Base-by-base conservation (phyloP, 2,113 vertebrate genomes). In the Pelusios castaneus region DNA sequence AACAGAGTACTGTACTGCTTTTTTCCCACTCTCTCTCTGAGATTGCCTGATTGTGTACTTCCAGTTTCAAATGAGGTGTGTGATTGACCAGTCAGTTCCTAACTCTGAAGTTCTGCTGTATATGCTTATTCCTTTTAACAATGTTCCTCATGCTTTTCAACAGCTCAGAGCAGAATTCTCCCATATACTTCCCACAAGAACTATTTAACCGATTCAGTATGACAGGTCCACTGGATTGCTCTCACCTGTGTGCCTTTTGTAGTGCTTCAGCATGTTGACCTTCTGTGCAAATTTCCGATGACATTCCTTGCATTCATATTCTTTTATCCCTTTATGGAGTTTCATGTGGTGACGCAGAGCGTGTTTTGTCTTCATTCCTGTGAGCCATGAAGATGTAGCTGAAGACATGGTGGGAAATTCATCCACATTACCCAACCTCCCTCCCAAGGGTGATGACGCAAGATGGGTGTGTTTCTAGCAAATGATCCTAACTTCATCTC, bases 321-420 rank as follows among this genome's bases (percentile, higher is more conserved):
- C 99, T 91, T 99, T 99, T 96, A 99, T 99, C 82, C 99, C 99
- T 93, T 99, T 99, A 97, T 99, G 99, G 27, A 99, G 98, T 97
- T 99, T 99, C 99, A 99, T 99, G 98, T 99, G 99, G 97, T 99
- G 99, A 84, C 99, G 98, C 89, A 99, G 98, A 0, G 99, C 99
- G 2, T 99, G 99, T 88, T 99, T 99, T n/a, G 99, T 99, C 97
- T 99, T 99, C 99, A 99, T 99, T 82, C 99, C 99, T 99, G 92
- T 16, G 45, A 84, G n/a, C 82, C 21, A 88, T 34, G 91, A 94
- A 58, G 84, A 7, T 60, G 29, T 3, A 73, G 43, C 49, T 31
- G 47, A 31, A 49, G 38, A 60, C 9, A 76, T 43, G 88, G 51
- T 3, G 8, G 1, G 4, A 63, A 80, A 34, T 88, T 5, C 73